Evolutionary conservation across 2,888 invertebrate species (phyloP), one percentile per base, ranked within the genome.

Genomic region (Crepidodera aurea): DNA sequence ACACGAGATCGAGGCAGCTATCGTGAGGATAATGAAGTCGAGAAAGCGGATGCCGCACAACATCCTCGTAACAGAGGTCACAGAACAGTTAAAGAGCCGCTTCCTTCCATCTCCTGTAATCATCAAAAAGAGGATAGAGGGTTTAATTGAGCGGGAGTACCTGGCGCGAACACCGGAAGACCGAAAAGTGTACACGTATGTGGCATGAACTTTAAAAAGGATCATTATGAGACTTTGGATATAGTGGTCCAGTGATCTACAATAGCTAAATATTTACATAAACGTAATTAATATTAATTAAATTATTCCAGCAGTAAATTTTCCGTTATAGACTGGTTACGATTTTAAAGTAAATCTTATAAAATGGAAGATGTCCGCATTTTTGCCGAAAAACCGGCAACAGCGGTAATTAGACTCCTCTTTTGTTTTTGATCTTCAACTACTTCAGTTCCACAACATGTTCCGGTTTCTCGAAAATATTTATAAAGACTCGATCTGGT

Each of bases 91-190:
- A 73, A 95, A 94, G 83, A 92, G 92, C 74, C 90, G 99, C 79
- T 99, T 99, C 88, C 87, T 97, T 83, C 98, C 99, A 68, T 96
- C 96, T 75, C 98, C 98, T 56, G 94, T 95, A 72, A 92, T 98
- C 73, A 98, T 99, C 81, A 99, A 99, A 86, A 98, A 98, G 83
- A 90, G 99, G 81, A 98, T 99, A 84, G 99, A 99, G 85, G 96
- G 97, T 66, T 89, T 99, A 78, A 99, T 99, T 82, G 99, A 99
- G 84, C 88, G 99, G 73, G 99, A 99, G 84, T 99, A 99, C 85
- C 87, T 99, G 79, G 95, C 96, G 72, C 90, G 99, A 82, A 96
- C 97, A 79, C 92, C 95, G 62, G 96, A 97, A 83, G 98, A 99
- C 87, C 89, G 93, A 84, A 96, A 96, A 88, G 90, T 95, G 78